These are phyloP conservation scores for Pangasianodon hypophthalmus DNA, from an alignment of 2,113 vertebrate species.

Conservation along the genomic window DNA sequence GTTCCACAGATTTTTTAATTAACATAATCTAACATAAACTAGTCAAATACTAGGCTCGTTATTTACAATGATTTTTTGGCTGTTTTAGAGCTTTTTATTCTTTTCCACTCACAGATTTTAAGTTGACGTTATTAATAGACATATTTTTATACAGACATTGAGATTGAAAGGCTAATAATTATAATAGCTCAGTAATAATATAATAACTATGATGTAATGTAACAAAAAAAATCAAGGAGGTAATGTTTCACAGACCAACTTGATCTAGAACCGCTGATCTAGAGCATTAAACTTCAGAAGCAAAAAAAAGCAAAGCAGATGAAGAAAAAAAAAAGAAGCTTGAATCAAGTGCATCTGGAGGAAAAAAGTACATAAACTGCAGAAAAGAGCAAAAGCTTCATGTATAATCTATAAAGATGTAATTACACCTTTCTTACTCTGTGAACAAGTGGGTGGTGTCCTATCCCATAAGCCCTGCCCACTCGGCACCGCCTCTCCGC, in stretches of 20 bases:
- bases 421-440: slow-evolving; percentile 60
- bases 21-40: background rate
- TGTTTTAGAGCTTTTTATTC: background rate
- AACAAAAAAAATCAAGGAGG: background rate
- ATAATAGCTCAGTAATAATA: background rate
- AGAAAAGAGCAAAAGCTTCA: background rate
- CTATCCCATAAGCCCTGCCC: slow-evolving; percentile 44
- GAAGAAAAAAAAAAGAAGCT: background rate
- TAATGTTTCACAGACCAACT: background rate
- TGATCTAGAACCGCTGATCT: background rate
- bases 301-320: background rate
- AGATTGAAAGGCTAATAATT: background rate
- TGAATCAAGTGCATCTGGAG: background rate
- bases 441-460: slow-evolving; percentile 46
- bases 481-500: slow-evolving; percentile 46
- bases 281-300: background rate
- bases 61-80: background rate
- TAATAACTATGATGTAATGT: background rate
- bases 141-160: background rate
- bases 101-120: background rate
- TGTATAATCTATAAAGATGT: background rate
- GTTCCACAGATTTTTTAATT: background rate
- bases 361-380: background rate
- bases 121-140: background rate
- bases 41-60: background rate